Percentiles rank a stretch among this genome's conserved stretches.
These are phyloP conservation scores for Poeciliopsis occidentalis DNA, from an alignment of 2,113 vertebrate species.

Conservation along the genomic window DNA sequence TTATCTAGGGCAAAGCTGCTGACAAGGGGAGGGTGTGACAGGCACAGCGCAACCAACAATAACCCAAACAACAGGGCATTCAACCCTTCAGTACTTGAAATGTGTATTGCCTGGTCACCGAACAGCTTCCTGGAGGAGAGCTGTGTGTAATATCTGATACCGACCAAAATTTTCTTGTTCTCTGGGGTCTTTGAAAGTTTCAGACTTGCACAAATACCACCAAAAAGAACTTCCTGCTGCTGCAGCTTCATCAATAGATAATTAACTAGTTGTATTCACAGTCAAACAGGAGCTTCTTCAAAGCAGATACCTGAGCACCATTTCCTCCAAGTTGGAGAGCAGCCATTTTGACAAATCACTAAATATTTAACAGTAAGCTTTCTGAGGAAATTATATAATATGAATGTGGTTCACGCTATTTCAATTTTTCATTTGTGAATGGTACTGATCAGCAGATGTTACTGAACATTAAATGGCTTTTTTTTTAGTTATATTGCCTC, in stretches of 20 bases:
- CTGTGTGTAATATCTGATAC: neutral
- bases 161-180: neutral
- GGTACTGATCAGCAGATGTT: no score
- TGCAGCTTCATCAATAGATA: neutral
- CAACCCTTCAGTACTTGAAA: no score
- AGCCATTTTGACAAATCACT: constrained; percentile 26
- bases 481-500: no score
- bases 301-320: neutral
- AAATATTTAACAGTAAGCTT: constrained; percentile 29
- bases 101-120: no score
- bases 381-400: neutral
- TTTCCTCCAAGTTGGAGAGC: constrained; percentile 11
- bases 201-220: neutral
- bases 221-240: neutral
- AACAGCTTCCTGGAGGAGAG: neutral
- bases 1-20: neutral
- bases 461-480: no score
- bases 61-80: no score
- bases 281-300: neutral
- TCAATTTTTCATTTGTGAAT: no score
- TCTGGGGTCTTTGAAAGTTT: neutral
- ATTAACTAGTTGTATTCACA: neutral
- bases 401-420: neutral
- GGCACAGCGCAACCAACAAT: no score
- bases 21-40: no score